Percentiles rank a stretch among this genome's conserved stretches.
Conservation (phyloP, 2,113 vertebrate species). For the Pelobates fuscus region DNA sequence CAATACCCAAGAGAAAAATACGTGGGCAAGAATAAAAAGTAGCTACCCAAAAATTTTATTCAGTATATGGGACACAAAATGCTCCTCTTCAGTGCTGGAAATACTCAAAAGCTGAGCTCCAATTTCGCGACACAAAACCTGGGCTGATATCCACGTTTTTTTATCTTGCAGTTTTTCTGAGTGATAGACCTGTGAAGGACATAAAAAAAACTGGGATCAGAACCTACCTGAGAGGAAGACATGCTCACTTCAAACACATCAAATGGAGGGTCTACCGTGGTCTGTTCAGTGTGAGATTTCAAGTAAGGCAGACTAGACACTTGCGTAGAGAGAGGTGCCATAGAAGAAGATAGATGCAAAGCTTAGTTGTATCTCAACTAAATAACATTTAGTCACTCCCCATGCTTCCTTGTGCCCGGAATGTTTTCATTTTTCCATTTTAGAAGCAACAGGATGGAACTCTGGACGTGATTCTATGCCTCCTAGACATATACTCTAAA, state of each 20-base stretch:
- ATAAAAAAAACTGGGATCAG: not conserved
- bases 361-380: too few species aligned
- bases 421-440: too few species aligned
- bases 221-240: too few species aligned
- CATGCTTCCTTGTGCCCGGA: too few species aligned
- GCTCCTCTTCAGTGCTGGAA: constrained; percentile 82
- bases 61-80: constrained; percentile 80
- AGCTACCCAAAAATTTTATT: constrained; percentile 88
- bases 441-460: too few species aligned
- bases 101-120: constrained; percentile 90
- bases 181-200: constrained; percentile 85
- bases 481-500: too few species aligned
- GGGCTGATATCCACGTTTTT: constrained; percentile 85
- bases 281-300: too few species aligned
- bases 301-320: too few species aligned
- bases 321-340: too few species aligned
- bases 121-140: constrained; percentile 78
- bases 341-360: too few species aligned
- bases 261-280: not conserved
- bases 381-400: too few species aligned
- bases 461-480: too few species aligned
- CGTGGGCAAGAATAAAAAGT: not conserved
- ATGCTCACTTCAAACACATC: not conserved
- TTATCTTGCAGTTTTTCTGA: constrained; percentile 79
- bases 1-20: not conserved